phyloP scores from a whole-genome alignment of 2,113 vertebrate genomes.

The Dicaeum eximium region DNA sequence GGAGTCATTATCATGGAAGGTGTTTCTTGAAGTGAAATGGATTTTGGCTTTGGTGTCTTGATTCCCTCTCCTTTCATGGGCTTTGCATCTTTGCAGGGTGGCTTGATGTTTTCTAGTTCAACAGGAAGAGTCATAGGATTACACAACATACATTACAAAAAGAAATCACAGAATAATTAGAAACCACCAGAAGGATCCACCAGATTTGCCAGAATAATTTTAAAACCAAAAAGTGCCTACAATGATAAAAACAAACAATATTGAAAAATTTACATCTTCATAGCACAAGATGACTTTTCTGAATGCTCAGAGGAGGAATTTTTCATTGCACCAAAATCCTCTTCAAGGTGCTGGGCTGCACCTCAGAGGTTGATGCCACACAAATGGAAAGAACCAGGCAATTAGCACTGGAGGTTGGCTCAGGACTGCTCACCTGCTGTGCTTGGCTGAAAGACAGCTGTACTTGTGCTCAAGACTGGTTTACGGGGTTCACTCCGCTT shows the following conservation, averaged over 20 bases:
- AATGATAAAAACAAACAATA: not conserved
- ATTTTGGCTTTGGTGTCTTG: not conserved
- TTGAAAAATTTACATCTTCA: not conserved
- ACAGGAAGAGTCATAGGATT: not conserved
- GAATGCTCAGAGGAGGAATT: not conserved
- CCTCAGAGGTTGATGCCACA: not conserved
- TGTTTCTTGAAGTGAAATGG: not conserved
- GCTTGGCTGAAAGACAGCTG: not conserved
- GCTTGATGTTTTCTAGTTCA: slow-evolving; percentile 26
- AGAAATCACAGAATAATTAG: not conserved
- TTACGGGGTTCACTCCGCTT: slow-evolving; percentile 54
- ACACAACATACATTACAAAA: not conserved
- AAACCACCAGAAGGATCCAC: not conserved
- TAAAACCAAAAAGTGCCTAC: not conserved
- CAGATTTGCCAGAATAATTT: not conserved
- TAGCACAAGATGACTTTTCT: not conserved
- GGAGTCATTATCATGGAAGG: not conserved
- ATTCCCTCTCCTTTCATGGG: not conserved
- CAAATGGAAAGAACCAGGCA: not conserved
- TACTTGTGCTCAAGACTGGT: not conserved
- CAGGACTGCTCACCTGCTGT: not conserved
- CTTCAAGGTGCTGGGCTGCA: not conserved
- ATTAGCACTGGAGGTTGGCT: not conserved
- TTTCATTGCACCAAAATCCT: not conserved
- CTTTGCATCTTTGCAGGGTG: not conserved